Conservation (phyloP, 2,797 vertebrate species). For the Scarus forsteni region DNA sequence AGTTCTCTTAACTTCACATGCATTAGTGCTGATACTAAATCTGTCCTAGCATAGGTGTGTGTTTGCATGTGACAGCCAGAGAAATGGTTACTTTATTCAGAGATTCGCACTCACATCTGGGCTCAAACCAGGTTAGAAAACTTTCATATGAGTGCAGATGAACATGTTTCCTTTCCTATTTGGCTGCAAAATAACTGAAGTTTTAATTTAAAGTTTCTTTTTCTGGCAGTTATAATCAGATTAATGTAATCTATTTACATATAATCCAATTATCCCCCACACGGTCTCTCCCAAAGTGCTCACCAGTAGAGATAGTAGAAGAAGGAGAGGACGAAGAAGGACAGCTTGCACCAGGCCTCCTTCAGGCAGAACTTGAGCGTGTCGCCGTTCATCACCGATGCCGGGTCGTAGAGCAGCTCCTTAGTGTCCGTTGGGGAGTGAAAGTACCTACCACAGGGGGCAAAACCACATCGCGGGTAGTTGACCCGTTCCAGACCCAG, state of each 20-base stretch:
- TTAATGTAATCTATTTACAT: conserved; percentile 47
- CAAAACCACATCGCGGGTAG: conserved; percentile 80
- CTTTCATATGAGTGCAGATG: not conserved
- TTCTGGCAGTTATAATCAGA: conserved; percentile 36
- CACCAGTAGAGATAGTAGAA: conserved; percentile 99
- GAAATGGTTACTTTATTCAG: conserved; percentile 79
- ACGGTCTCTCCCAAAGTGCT: conserved; percentile 55
- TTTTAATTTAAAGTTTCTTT: conserved; percentile 1
- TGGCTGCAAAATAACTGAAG: not conserved
- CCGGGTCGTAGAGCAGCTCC: conserved; percentile 95
- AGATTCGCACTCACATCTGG: conserved; percentile 63
- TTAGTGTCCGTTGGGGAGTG: conserved; percentile 96
- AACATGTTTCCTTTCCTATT: not conserved
- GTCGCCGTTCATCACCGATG: conserved; percentile 95
- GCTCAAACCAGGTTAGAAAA: conserved; percentile 17
- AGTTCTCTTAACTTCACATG: conserved; percentile 75
- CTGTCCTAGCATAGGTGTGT: conserved; percentile 15
- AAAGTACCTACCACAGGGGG: conserved; percentile 92
- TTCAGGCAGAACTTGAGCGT: conserved; percentile 97
- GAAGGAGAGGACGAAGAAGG: conserved; percentile 98
- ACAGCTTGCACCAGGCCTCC: conserved; percentile 99
- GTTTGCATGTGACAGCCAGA: conserved; percentile 70
- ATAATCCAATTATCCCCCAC: conserved; percentile 38
- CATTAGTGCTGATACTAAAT: conserved; percentile 25
- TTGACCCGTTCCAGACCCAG: conserved; percentile 76